Evolutionary conservation across 2,888 invertebrate genomes (phyloP).

Genomic region (Hecatera dysodea): DNA sequence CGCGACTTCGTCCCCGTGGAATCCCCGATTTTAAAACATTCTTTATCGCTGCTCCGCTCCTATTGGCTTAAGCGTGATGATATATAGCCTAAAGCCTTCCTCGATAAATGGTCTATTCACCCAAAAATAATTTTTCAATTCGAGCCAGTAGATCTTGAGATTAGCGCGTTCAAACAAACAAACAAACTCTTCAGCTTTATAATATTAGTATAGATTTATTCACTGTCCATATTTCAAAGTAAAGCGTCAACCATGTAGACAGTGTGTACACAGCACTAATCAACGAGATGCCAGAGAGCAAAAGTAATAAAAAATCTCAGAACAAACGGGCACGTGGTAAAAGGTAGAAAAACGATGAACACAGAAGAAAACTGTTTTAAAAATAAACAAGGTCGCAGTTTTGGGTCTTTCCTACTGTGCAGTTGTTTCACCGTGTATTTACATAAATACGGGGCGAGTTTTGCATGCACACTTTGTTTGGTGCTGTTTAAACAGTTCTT

Average conservation of each 20-base stretch:
- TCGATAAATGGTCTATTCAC: too few species aligned
- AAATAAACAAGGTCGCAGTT: slow-evolving; percentile 81
- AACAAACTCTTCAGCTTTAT: too few species aligned
- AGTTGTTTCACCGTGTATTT: slow-evolving; percentile 84
- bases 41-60: too few species aligned
- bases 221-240: slow-evolving; percentile 19
- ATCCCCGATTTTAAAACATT: too few species aligned
- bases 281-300: slow-evolving; percentile 30
- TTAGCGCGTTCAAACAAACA: too few species aligned
- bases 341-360: slow-evolving; percentile 76
- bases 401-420: slow-evolving; percentile 78
- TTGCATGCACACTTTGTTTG: slow-evolving; percentile 83
- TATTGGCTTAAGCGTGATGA: too few species aligned
- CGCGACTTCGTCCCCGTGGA: too few species aligned
- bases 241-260: slow-evolving; percentile 36
- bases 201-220: too few species aligned
- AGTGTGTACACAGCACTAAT: slow-evolving; percentile 43
- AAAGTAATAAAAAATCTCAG: slow-evolving; percentile 32
- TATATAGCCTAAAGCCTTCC: too few species aligned
- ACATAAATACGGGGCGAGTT: slow-evolving; percentile 82
- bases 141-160: too few species aligned
- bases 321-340: slow-evolving; percentile 62
- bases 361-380: slow-evolving; percentile 78
- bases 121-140: too few species aligned
- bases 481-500: slow-evolving; percentile 78